phyloP scores from a whole-genome alignment of 2,888 invertebrate genomes.

The Allolobophora icterica region DNA sequence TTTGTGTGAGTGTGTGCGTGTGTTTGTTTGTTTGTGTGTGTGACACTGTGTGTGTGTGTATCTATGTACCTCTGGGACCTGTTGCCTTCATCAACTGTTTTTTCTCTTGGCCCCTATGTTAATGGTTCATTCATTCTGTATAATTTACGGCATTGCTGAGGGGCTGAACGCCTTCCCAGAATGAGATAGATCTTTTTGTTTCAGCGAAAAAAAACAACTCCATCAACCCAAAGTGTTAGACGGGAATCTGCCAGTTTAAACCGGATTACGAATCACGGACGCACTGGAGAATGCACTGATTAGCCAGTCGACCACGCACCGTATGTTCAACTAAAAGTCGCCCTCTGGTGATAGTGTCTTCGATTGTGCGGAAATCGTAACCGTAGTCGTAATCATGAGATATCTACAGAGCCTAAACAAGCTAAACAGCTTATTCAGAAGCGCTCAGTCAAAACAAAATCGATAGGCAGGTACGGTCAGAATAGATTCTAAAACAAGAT shows the following conservation, averaged over 20 bases:
- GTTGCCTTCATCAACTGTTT: not conserved
- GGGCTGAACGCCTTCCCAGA: not conserved
- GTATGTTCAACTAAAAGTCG: not conserved
- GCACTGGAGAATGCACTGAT: not conserved
- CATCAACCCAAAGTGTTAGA: not conserved
- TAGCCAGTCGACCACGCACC: not conserved
- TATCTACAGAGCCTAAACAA: no score
- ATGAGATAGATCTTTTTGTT: not conserved
- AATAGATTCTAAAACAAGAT: no score
- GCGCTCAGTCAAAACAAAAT: no score
- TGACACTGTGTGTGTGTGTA: no score
- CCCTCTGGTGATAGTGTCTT: not conserved
- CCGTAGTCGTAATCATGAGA: not conserved
- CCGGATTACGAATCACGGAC: not conserved
- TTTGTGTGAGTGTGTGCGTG: no score
- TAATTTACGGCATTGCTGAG: not conserved
- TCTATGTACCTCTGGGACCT: not conserved
- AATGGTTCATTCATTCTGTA: not conserved
- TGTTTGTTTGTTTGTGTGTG: no score
- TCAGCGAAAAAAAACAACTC: not conserved
- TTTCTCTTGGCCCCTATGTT: not conserved
- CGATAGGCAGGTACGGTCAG: no score
- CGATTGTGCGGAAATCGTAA: not conserved
- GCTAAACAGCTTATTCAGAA: no score
- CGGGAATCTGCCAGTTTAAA: not conserved